Conservation (phyloP, 2,113 vertebrate genomes). For the Jacana jacana region DNA sequence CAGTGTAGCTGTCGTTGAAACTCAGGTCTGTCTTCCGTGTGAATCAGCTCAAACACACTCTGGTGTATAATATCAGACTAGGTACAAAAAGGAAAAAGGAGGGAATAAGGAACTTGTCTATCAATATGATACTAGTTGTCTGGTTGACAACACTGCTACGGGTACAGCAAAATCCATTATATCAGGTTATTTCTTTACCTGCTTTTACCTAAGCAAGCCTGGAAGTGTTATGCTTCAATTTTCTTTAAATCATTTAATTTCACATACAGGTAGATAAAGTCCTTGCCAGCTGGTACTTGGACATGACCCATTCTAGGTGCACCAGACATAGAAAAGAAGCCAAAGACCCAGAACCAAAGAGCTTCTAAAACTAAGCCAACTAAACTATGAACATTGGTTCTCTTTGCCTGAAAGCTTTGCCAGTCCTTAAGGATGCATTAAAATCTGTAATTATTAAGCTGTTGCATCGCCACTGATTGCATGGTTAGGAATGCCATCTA, state of each 20-base stretch:
- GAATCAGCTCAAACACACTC: slow-evolving; percentile 86
- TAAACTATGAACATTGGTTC: not conserved
- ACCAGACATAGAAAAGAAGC: not conserved
- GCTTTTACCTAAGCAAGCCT: not conserved
- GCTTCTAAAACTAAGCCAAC: not conserved
- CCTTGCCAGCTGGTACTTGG: not conserved
- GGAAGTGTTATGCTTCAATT: not conserved
- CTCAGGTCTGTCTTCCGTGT: slow-evolving; percentile 84
- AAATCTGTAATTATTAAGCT: not conserved
- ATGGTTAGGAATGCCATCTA: not conserved
- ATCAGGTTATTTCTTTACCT: not conserved
- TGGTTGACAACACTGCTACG: not conserved
- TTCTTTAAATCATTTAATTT: not conserved
- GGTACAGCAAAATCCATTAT: not conserved
- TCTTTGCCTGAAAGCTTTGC: not conserved
- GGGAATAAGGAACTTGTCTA: not conserved
- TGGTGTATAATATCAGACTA: slow-evolving; percentile 89
- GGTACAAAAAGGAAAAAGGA: not conserved
- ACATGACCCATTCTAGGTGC: not conserved
- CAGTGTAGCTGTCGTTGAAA: slow-evolving; percentile 86
- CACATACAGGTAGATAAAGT: not conserved
- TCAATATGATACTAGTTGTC: not conserved
- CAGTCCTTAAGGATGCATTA: not conserved
- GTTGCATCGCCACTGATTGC: not conserved
- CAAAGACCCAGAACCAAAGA: not conserved